Percentiles rank a stretch among this genome's conserved stretches.
These are phyloP conservation scores for Serinus canaria DNA, from an alignment of 2,113 vertebrate genomes.

Conservation along the genomic window DNA sequence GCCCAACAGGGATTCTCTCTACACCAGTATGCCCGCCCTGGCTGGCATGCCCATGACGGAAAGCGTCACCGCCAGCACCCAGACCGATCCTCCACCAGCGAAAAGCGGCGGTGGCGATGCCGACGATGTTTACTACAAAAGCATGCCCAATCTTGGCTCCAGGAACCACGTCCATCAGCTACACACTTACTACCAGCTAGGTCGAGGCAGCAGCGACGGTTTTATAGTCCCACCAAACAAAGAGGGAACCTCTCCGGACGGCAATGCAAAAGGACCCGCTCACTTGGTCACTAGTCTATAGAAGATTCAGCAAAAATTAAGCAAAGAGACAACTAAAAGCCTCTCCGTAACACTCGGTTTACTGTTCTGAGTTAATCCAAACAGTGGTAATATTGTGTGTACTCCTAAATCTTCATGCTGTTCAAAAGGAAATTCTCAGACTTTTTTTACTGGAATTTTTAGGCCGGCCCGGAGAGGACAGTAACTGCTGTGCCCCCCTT, in stretches of 20 bases:
- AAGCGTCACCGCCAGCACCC: slow-evolving; percentile 78
- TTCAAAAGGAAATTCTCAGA: slow-evolving; percentile 69
- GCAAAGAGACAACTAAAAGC: slow-evolving; percentile 28
- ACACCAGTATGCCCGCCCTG: slow-evolving; percentile 93
- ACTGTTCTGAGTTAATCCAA: slow-evolving; percentile 79
- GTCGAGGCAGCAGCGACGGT: slow-evolving; percentile 94
- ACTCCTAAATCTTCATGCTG: slow-evolving; percentile 76
- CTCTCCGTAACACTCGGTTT: slow-evolving; percentile 53
- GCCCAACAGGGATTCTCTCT: slow-evolving; percentile 92
- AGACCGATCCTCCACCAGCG: slow-evolving; percentile 82
- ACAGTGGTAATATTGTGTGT: slow-evolving; percentile 86
- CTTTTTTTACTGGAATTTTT: slow-evolving; percentile 77
- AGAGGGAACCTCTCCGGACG: slow-evolving; percentile 85
- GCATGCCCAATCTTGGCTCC: slow-evolving; percentile 97
- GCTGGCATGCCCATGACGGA: slow-evolving; percentile 78
- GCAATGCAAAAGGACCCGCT: slow-evolving; percentile 82
- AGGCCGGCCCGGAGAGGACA: slow-evolving; percentile 70
- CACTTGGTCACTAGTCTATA: slow-evolving; percentile 99
- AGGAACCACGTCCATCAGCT: slow-evolving; percentile 92
- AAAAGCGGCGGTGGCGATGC: slow-evolving; percentile 78
- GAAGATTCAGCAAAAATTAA: slow-evolving; percentile 66
- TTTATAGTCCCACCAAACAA: slow-evolving; percentile 92
- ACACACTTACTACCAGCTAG: slow-evolving; percentile 95
- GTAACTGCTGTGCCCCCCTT: slow-evolving; percentile 61
- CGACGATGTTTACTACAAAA: slow-evolving; percentile 98